Evolutionary conservation across 2,888 invertebrate genomes (phyloP).

Genomic region (Cylindroiulus punctatus): DNA sequence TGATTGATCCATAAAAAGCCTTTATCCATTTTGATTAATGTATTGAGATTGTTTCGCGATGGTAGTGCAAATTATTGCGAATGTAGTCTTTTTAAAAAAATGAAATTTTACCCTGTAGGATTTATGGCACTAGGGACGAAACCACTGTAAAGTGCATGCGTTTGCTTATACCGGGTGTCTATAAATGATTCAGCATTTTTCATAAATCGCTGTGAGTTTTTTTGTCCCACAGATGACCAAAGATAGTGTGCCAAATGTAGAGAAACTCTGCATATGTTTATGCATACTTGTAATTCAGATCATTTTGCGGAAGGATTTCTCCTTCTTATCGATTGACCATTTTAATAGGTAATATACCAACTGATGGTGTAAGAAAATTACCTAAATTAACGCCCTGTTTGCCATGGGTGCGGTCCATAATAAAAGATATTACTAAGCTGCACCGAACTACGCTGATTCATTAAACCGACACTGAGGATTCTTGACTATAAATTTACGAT

Average conservation of each 20-base stretch:
- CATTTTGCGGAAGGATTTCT: not conserved
- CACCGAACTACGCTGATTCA: not conserved
- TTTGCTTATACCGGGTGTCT: too few relatives aligned
- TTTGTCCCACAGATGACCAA: too few relatives aligned
- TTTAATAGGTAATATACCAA: not conserved
- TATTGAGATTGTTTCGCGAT: not conserved
- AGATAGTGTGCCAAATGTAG: too few relatives aligned
- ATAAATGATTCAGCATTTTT: too few relatives aligned
- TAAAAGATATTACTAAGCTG: not conserved
- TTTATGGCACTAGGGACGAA: not conserved
- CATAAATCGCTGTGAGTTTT: too few relatives aligned
- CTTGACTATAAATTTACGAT: constrained; percentile 7
- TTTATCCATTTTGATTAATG: constrained; percentile 41
- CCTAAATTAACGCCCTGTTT: constrained; percentile 29
- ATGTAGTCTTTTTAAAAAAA: not conserved
- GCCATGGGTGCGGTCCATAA: constrained; percentile 14
- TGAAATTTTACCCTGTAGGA: not conserved
- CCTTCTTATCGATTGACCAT: not conserved
- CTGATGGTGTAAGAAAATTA: not conserved
- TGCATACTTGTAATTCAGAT: not conserved
- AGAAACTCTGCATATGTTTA: not conserved
- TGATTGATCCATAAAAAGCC: constrained; percentile 34
- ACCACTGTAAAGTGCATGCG: too few relatives aligned
- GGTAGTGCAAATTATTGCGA: not conserved
- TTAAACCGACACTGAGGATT: not conserved